These are phyloP conservation scores for Onthophagus sagittarius DNA, from an alignment of 2,888 invertebrate species.

Conservation along the genomic window DNA sequence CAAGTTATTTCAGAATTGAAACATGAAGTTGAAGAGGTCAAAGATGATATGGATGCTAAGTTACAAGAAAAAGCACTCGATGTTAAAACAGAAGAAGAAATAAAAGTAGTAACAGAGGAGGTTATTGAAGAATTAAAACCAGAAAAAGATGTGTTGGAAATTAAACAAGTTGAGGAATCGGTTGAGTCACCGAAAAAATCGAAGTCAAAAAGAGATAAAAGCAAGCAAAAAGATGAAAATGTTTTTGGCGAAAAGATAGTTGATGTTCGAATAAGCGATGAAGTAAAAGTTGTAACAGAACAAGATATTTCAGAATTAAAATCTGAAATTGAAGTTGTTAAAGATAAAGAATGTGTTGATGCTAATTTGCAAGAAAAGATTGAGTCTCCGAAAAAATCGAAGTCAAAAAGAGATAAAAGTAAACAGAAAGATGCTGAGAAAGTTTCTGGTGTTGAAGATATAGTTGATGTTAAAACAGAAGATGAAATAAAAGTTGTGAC, in stretches of 20 bases:
- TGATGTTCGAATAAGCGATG: too few relatives aligned
- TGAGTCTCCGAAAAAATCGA: not conserved
- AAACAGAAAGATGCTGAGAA: too few relatives aligned
- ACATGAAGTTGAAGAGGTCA: not conserved
- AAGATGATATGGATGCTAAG: not conserved
- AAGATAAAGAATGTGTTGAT: not conserved
- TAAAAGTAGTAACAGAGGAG: not conserved
- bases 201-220: not conserved
- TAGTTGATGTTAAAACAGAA: not conserved
- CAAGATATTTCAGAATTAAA: not conserved
- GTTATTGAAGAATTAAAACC: too few relatives aligned
- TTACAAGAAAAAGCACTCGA: not conserved
- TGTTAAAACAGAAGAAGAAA: not conserved
- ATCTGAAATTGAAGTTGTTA: not conserved
- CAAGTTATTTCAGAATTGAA: not conserved
- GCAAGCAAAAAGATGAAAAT: not conserved
- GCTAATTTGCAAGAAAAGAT: not conserved
- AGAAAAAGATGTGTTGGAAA: not conserved
- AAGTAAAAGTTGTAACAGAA: not conserved
- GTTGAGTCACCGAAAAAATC: not conserved
- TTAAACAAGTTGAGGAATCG: not conserved
- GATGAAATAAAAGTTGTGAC: not conserved
- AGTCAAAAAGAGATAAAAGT: too few relatives aligned
- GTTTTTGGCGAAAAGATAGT: not conserved
- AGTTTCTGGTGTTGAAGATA: too few relatives aligned